Evolutionary conservation across 2,797 vertebrate genomes (phyloP).

Genomic region (Valencia hispanica): DNA sequence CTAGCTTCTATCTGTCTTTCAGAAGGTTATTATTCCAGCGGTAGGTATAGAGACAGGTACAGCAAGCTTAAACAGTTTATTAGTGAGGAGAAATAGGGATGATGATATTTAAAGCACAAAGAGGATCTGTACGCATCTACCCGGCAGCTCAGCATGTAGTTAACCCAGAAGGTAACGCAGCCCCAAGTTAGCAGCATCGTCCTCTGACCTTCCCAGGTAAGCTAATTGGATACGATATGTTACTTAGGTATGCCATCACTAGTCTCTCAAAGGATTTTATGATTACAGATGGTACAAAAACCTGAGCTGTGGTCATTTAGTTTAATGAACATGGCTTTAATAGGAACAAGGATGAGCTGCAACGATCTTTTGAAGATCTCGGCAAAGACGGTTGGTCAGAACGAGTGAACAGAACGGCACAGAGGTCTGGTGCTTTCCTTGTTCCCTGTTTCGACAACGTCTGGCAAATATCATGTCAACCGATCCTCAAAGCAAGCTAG

Average conservation of each 20-base stretch:
- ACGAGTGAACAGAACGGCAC: not conserved
- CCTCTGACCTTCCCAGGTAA: not conserved
- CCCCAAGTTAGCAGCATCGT: not conserved
- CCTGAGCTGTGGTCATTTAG: not conserved
- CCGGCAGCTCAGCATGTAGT: not conserved
- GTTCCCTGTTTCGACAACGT: not conserved
- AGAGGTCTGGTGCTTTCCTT: not conserved
- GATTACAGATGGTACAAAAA: not conserved
- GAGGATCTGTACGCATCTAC: not conserved
- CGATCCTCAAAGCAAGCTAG: not conserved
- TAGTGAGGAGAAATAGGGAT: too few relatives aligned
- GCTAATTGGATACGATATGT: not conserved
- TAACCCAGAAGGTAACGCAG: not conserved
- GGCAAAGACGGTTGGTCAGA: not conserved
- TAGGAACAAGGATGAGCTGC: not conserved
- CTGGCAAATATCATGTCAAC: not conserved
- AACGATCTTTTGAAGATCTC: not conserved
- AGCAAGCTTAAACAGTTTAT: not conserved
- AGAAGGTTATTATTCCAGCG: not conserved
- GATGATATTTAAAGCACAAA: not conserved
- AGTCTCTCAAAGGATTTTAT: not conserved
- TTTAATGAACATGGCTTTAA: not conserved
- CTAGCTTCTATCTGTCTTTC: not conserved
- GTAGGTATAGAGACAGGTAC: not conserved
- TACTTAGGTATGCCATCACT: not conserved